Evolutionary conservation across 2,113 vertebrate genomes (phyloP).

Genomic region (Formicarius rufipectus): DNA sequence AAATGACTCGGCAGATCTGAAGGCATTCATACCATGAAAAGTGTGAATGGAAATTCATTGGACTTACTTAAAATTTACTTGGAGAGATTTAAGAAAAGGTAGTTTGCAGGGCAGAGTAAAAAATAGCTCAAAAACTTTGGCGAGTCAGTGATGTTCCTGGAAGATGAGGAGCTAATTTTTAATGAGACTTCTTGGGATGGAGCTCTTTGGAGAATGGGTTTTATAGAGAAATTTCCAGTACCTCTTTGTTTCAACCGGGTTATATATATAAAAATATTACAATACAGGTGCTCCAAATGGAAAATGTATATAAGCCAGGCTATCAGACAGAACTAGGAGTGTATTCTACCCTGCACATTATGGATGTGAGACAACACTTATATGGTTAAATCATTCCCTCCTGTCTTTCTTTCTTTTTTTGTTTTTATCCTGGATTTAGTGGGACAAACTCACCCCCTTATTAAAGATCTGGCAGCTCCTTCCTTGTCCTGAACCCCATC

Average conservation of each 20-base stretch:
- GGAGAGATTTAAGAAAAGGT: neutral
- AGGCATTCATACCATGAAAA: neutral
- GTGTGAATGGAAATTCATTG: neutral
- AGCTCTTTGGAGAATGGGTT: neutral
- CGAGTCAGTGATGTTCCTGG: neutral
- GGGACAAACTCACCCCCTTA: slow-evolving; percentile 8
- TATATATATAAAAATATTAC: neutral
- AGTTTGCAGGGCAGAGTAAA: neutral
- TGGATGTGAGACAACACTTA: neutral
- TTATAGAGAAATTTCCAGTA: neutral
- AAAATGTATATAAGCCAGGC: neutral
- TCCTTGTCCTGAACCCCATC: slow-evolving; percentile 51
- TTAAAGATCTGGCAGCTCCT: slow-evolving; percentile 62
- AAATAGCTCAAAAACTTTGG: neutral
- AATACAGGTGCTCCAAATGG: neutral
- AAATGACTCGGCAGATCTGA: neutral
- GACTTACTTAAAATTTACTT: neutral
- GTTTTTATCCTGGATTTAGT: neutral
- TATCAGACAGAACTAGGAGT: neutral
- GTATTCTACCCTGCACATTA: neutral
- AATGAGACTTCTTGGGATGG: neutral
- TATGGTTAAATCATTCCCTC: neutral
- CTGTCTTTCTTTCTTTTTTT: neutral
- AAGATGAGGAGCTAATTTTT: neutral
- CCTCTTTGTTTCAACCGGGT: neutral